Evolutionary conservation across 2,113 vertebrate species (phyloP), one percentile per base, ranked within the genome.

Genomic region (Platycercus adscitus): DNA sequence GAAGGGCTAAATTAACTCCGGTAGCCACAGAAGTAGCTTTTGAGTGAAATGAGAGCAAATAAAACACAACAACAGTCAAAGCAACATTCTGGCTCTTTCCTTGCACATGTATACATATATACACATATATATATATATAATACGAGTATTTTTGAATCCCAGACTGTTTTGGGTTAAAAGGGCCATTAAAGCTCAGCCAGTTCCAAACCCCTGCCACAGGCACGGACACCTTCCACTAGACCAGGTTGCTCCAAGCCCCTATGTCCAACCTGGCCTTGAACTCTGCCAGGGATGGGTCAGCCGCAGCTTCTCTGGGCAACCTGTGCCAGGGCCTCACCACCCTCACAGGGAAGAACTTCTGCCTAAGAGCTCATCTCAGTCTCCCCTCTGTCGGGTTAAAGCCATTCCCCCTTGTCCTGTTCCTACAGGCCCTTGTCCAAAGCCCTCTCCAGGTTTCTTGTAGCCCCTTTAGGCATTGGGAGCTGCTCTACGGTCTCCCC

Each of bases 1-100:
- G 44, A 81, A 79, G 41, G 58, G 75, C 71, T 64, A 76, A 92
- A 81, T 94, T 91, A 86, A 61, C 81, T 88, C 53, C 39, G 66
- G 87, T 91, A 58, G 68, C 56, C 6, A 2, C 24, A 25, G 85
- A 94, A 93, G 69, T 66, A 88, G 65, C 50, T 95, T 81, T 88
- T 71, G 88, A 95, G 77, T 25, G 81, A 97, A 92, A 93, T 82
- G 53, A 78, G 63, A 91, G 72, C 26, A 73, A 71, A 70, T 64
- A 68, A 96, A 94, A 31, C 26, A 37, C 69, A 70, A 61, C 11
- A 68, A 65, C 35, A 85, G 76, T 52, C 63, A 55, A 7, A 87
- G 55, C 0, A 1, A 9, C 0, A 0, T 81, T 91, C 46, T 91
- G 35, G 33, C 46, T 75, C 50, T 55, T 89, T 80, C 58, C 68